phyloP scores from a whole-genome alignment of 2,888 invertebrate species.

The Cordylochernes scorpioides region DNA sequence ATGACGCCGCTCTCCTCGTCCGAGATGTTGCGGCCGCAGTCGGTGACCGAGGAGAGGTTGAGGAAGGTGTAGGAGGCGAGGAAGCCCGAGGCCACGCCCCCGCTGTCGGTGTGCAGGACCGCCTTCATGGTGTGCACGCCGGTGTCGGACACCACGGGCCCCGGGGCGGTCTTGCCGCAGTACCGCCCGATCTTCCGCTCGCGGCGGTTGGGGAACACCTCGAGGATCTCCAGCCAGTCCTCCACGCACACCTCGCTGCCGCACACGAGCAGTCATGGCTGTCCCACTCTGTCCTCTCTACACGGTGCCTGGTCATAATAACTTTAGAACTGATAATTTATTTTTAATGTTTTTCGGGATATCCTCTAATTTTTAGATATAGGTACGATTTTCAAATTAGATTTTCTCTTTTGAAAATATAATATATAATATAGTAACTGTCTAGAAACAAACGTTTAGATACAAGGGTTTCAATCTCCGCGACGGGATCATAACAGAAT shows the following conservation, averaged over 20 bases:
- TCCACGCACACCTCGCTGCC: conserved; percentile 41
- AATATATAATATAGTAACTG: too few relatives aligned
- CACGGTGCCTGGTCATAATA: too few relatives aligned
- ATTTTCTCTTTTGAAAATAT: too few relatives aligned
- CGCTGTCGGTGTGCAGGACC: conserved; percentile 58
- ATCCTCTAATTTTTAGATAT: too few relatives aligned
- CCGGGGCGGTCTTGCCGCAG: conserved; percentile 69
- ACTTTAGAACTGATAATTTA: too few relatives aligned
- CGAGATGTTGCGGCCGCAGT: conserved; percentile 69
- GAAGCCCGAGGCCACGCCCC: conserved; percentile 75
- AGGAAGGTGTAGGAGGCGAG: conserved; percentile 84
- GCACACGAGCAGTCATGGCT: not conserved
- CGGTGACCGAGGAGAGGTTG: conserved; percentile 35
- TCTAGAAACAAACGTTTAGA: too few relatives aligned
- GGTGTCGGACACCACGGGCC: conserved; percentile 71
- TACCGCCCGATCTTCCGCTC: conserved; percentile 40
- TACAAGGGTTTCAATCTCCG: too few relatives aligned
- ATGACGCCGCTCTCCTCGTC: conserved; percentile 33
- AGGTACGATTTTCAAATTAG: too few relatives aligned
- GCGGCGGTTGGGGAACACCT: conserved; percentile 33
- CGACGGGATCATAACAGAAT: too few relatives aligned
- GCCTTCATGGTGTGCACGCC: conserved; percentile 65
- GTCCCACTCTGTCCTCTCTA: too few relatives aligned
- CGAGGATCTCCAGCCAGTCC: conserved; percentile 81
- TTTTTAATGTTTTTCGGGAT: too few relatives aligned